Base-by-base conservation (phyloP, 2,888 invertebrate species). In the Seira ritae region DNA sequence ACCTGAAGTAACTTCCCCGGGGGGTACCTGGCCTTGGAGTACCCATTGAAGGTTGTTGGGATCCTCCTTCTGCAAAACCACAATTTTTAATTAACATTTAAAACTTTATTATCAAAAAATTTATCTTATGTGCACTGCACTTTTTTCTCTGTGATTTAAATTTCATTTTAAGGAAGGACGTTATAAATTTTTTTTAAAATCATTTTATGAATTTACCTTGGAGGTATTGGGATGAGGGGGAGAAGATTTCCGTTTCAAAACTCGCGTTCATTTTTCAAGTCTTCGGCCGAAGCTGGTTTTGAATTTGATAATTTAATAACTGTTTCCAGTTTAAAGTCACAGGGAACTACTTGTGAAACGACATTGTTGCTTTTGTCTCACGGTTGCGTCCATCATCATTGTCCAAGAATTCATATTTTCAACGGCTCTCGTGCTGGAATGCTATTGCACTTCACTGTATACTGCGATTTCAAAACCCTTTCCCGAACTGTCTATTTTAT, bases 21-120 rank as follows among this genome's bases (percentile, higher is more conserved):
- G 82, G 82, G 19, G 82, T 83, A 12, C 82, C 78, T 24, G 82
- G 82, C 72, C 82, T 66, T 31, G 82, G 77, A n/a, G 77, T 83
- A 2, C 73, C 73, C 77, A 83, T 73, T 15, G 82, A 69, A 1
- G 68, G 3, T 62, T 62, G 68, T 22, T 76, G 75, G 4, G 24
- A 8, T 19, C 75, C 69, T 37, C 66, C 69, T 10, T 69, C 67
- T 76, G 3, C n/a, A 55, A 23, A 31, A 31, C 8, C 8, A 31
- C 2, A 31, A 4, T 31, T 31, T 31, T 2, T 4, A 31, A 31
- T 4, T 31, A 31, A 4, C 8, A 8, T 31, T 31, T 31, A 8
- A 31, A 31, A 31, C 2, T 4, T 31, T 2, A 4, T 31, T 31
- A 8, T 8, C 8, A 31, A 31, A 31, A n/a, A n/a, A n/a, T n/a